These are phyloP conservation scores for Okapia johnstoni DNA, from an alignment of 2,113 vertebrate species.

Conservation along the genomic window DNA sequence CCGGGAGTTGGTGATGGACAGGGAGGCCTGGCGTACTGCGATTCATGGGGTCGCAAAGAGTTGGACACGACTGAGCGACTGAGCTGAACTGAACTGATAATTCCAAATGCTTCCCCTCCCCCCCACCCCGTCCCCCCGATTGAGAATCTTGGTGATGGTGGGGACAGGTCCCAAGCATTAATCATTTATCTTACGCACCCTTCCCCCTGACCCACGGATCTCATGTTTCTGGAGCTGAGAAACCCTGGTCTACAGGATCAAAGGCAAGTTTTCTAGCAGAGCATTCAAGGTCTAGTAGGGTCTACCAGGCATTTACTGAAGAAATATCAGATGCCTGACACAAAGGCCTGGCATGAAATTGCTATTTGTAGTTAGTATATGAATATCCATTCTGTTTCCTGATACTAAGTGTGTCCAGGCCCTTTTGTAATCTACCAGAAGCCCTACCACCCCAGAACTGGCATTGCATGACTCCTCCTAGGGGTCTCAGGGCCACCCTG, in stretches of 20 bases:
- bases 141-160: neutral
- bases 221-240: neutral
- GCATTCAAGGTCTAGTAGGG: neutral
- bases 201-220: neutral
- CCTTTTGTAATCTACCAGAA: neutral
- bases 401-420: neutral
- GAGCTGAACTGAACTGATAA: neutral
- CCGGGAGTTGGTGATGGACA: no score
- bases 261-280: neutral
- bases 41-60: no score
- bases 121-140: rapidly evolving
- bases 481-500: neutral
- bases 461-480: rapidly evolving
- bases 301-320: neutral
- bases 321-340: neutral
- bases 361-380: neutral
- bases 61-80: no score
- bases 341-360: neutral
- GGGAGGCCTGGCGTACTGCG: no score
- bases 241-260: neutral
- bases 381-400: neutral
- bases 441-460: neutral
- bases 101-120: rapidly evolving
- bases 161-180: neutral
- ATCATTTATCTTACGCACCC: neutral